Percentiles rank a stretch among this genome's conserved stretches.
Evolutionary conservation across 2,113 vertebrate species (phyloP).

Genomic region (Zosterops borbonicus): DNA sequence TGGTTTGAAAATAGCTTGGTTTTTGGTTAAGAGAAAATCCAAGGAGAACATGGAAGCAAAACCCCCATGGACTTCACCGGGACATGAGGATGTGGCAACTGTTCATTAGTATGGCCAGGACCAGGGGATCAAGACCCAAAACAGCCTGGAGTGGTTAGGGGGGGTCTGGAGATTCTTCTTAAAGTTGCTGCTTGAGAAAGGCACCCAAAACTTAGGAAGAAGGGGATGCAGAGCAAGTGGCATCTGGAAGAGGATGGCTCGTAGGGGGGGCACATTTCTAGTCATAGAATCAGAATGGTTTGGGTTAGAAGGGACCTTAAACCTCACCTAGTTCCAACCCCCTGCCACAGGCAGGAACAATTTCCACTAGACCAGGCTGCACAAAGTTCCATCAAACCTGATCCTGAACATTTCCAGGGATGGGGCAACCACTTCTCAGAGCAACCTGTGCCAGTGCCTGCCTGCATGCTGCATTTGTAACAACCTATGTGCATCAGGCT

Average conservation of each 20-base stretch:
- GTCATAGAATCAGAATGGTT: background rate
- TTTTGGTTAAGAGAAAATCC: background rate
- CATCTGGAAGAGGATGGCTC: background rate
- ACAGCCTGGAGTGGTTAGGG: accelerated
- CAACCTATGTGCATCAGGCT: accelerated
- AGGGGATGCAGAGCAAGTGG: background rate
- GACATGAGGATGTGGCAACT: background rate
- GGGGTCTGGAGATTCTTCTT: background rate
- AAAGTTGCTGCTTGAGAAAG: background rate
- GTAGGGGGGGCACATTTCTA: background rate
- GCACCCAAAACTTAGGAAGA: background rate
- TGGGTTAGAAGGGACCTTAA: background rate
- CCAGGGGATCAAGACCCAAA: accelerated
- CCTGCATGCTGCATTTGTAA: background rate
- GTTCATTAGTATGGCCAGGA: background rate
- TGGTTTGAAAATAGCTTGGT: background rate
- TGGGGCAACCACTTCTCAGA: background rate
- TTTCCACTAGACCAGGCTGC: background rate
- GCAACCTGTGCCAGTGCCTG: background rate
- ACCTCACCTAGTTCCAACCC: accelerated
- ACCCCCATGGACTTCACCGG: accelerated
- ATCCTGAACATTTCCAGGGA: background rate
- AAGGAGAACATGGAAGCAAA: background rate
- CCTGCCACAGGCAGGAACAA: background rate
- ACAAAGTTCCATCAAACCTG: background rate